Base-by-base conservation (phyloP, 64 coral and sea anemone genomes). In the Dendrophyllia cribrosa region DNA sequence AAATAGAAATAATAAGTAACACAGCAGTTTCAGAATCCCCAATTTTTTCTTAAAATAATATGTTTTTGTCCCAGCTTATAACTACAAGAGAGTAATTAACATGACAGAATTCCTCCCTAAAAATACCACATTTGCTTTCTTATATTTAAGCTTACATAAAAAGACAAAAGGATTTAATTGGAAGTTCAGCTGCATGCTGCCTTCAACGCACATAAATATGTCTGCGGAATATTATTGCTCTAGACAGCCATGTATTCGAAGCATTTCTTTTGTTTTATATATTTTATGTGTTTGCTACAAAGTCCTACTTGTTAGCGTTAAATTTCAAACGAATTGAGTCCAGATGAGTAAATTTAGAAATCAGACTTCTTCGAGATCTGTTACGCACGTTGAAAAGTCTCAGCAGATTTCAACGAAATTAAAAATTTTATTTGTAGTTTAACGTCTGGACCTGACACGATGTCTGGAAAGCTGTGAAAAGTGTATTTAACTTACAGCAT, bases 91-190 rank as follows among this genome's bases (percentile, higher is more conserved):
- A 4, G 26, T 34, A 75, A 68, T 84, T 48, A 9, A 45, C 22
- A 50, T 15, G 19, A 48, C 62, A 68, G 20, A 50, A 21, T 17
- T 51, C 64, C 3, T 2, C n/a, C 9, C 43, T 20, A n/a, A 20
- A 68, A 68, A 50, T 19, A 84, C 16, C 45, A 50, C 16, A 10
- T 13, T 47, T 62, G 34, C 7, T 84, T 51, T 84, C 14, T 68
- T 11, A 49, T n/a, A 21, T 68, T 56, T n/a, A n/a, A n/a, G n/a
- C n/a, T n/a, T 25, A 77, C 8, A 67, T 47, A 6, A 67, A 84
- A 45, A 67, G 5, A 84, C 80, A 68, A 84, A 64, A 84, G 23
- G 20, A 84, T 51, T 83, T 65, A 83, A 83, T 83, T 83, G 59
- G 47, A 67, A 84, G 19, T 50, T 67, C 62, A 84, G 43, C 80